Percentiles rank a stretch among this genome's conserved stretches.
These are phyloP conservation scores for Aporrectodea caliginosa DNA, from an alignment of 1,140 invertebrate genomes.

Conservation along the genomic window DNA sequence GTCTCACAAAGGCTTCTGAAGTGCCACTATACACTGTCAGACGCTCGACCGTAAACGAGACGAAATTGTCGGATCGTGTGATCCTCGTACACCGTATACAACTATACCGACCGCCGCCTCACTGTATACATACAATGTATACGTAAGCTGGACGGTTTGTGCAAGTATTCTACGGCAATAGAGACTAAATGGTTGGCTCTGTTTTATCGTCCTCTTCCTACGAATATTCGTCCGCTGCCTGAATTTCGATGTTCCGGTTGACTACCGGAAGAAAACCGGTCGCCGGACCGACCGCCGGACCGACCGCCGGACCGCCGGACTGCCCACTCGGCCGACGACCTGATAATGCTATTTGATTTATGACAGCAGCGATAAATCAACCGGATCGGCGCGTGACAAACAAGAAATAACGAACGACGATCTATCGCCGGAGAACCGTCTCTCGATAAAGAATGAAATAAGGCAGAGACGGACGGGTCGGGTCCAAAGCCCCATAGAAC, in stretches of 20 bases:
- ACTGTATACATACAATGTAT: not conserved
- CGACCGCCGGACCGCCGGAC: not conserved
- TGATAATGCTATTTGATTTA: not conserved
- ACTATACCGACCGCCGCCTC: too few relatives aligned
- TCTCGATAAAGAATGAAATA: conserved; percentile 3
- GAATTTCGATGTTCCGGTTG: not conserved
- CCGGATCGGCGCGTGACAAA: not conserved
- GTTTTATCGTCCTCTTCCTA: too few relatives aligned
- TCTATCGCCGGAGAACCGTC: not conserved
- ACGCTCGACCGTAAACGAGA: too few relatives aligned
- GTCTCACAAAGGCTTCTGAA: too few relatives aligned
- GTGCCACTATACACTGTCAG: too few relatives aligned
- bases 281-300: not conserved
- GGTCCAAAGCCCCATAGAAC: not conserved
- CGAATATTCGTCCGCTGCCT: too few relatives aligned
- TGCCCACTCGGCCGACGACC: not conserved
- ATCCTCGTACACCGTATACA: too few relatives aligned
- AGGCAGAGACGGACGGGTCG: not conserved
- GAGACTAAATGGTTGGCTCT: not conserved
- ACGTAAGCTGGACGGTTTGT: not conserved
- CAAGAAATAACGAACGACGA: not conserved
- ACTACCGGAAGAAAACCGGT: not conserved
- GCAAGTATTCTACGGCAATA: not conserved
- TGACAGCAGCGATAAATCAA: not conserved
- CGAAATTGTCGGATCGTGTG: too few relatives aligned